Conservation (phyloP, 2,797 vertebrate genomes). For the Pangasius sanitwongsei region DNA sequence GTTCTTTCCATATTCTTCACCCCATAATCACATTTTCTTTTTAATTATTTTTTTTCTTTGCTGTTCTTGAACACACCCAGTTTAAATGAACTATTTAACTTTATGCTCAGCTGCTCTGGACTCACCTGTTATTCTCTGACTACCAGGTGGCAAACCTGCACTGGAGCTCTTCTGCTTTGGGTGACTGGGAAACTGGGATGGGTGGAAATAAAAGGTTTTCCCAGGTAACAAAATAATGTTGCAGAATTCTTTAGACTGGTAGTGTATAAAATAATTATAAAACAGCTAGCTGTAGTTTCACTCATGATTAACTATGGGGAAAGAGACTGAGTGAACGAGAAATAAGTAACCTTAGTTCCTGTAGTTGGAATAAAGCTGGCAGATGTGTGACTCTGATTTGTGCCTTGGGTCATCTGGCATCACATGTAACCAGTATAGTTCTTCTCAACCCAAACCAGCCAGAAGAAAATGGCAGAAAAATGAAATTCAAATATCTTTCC, state of each 20-base stretch:
- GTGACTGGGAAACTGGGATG: slow-evolving; percentile 86
- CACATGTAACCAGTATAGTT: neutral
- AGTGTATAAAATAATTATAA: neutral
- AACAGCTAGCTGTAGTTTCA: neutral
- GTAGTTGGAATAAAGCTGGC: neutral
- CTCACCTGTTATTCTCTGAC: neutral
- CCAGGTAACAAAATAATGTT: slow-evolving; percentile 75
- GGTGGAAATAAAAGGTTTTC: slow-evolving; percentile 85
- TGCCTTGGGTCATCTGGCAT: neutral
- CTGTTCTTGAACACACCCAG: neutral
- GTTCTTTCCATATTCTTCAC: neutral
- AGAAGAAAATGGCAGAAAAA: neutral
- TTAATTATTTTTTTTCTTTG: neutral
- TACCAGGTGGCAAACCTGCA: slow-evolving; percentile 88
- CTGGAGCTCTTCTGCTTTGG: slow-evolving; percentile 85
- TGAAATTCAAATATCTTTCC: neutral
- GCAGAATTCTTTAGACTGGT: neutral
- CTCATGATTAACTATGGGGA: neutral
- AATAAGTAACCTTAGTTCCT: neutral
- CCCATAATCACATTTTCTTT: neutral
- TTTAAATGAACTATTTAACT: neutral
- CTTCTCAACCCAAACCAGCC: neutral
- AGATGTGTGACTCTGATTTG: neutral
- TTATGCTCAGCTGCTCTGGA: neutral
- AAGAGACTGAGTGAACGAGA: neutral